Evolutionary conservation across 2,113 vertebrate species (phyloP).

Genomic region (Ranitomeya imitator): DNA sequence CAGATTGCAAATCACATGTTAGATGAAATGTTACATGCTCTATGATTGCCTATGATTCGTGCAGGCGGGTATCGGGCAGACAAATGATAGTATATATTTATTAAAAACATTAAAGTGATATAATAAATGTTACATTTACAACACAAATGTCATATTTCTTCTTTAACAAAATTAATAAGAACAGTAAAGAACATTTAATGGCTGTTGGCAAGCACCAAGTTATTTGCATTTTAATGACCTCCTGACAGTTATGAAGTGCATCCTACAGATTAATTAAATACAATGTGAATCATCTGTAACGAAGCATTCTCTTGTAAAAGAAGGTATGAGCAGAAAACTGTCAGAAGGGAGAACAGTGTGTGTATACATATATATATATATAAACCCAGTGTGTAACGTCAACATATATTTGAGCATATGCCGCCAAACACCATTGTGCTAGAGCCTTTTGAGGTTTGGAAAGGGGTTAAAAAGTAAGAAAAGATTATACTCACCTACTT

Average conservation of each 20-base stretch:
- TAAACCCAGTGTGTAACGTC: neutral
- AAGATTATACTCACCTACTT: no score
- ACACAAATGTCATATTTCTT: conserved; percentile 16
- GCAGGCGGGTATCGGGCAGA: neutral
- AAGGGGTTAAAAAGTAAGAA: no score
- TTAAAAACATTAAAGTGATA: neutral
- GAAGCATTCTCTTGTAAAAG: conserved; percentile 25
- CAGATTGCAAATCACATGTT: no score
- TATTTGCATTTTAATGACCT: conserved; percentile 57
- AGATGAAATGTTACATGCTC: no score
- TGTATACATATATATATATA: neutral
- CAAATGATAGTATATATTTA: neutral
- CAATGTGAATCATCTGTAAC: conserved; percentile 37
- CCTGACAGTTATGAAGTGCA: conserved; percentile 38
- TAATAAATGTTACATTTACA: neutral
- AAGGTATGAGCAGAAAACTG: conserved; percentile 8
- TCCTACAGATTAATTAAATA: conserved; percentile 48
- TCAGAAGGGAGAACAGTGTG: neutral
- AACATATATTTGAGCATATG: no score
- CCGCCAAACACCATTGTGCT: no score
- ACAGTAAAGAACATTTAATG: conserved; percentile 33
- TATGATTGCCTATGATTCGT: no score
- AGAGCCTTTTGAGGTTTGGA: no score
- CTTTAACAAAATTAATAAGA: conserved; percentile 25
- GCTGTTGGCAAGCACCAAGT: conserved; percentile 12